phyloP scores from a whole-genome alignment of 2,888 invertebrate species.

The Neuroscelio doddi region DNA sequence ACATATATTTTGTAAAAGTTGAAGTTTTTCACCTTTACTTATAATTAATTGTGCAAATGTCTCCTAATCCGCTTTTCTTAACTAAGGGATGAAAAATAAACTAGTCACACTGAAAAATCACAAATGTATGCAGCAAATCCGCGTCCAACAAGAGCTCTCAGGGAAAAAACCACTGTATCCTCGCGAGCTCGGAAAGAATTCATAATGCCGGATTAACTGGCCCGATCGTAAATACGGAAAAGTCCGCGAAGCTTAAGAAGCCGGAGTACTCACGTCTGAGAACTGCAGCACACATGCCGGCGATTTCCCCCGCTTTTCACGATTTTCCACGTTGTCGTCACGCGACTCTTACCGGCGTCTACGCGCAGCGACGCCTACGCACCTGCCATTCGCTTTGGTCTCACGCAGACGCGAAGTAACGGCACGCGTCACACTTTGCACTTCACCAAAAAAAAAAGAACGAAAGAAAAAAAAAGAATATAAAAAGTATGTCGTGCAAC shows the following conservation, averaged over 20 bases:
- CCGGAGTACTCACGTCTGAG: slow-evolving; percentile 20
- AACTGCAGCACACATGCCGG: slow-evolving; percentile 21
- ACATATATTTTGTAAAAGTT: no score
- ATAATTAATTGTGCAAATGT: no score
- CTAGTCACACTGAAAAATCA: no score
- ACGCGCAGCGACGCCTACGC: slow-evolving; percentile 47
- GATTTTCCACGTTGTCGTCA: slow-evolving; percentile 40
- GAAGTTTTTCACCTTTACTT: no score
- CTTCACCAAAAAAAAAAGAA: slow-evolving; percentile 5
- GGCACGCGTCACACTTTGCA: slow-evolving; percentile 27
- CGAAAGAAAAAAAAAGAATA: slow-evolving; percentile 19
- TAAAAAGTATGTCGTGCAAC: slow-evolving; percentile 44
- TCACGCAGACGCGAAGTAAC: slow-evolving; percentile 33
- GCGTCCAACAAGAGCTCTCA: no score
- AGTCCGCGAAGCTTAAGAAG: slow-evolving; percentile 18
- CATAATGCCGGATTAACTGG: not conserved
- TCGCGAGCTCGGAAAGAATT: slow-evolving; percentile 2
- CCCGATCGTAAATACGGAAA: not conserved
- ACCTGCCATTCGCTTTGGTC: slow-evolving; percentile 31
- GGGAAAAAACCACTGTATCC: not conserved
- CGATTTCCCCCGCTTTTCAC: slow-evolving; percentile 34
- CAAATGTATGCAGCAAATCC: no score
- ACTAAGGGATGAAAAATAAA: no score
- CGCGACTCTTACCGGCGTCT: slow-evolving; percentile 39
- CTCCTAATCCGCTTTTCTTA: no score